Evolutionary conservation across 1,140 invertebrate genomes (phyloP), one percentile per base, ranked within the genome.

Genomic region (Neuroterus valhalla): DNA sequence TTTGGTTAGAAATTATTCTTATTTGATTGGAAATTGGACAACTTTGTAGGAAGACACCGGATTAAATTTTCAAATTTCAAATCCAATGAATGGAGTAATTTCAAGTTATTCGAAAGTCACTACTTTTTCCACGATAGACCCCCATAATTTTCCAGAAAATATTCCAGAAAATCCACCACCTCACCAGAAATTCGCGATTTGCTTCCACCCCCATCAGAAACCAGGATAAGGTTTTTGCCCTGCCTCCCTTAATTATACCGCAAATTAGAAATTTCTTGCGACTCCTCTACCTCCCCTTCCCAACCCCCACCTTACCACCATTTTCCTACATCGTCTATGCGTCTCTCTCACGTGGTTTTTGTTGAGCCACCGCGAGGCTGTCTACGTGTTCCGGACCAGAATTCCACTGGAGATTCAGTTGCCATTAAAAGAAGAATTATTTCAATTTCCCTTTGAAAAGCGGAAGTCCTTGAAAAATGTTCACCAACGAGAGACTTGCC

Each of bases 231-330:
- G 71, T 87, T 88, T 88, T 88, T 88, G 86, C 75, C 71, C 68
- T 77, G 78, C 75, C 83, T 80, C 84, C 86, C 85, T 87, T 87
- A 88, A 87, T 87, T 88, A 87, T 88, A 86, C 86, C 86, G 84
- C 85, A 88, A 88, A 87, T 88, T 88, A 88, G 85, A 87, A 88
- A 88, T 87, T 88, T 87, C 87, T 88, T 88, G 85, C 79, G 67
- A 68, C 52, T 21, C 46, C n/a, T 46, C 23, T 17, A 17, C 48
- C 23, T 17, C 52, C 21, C 52, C 6, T 12, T 12, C 19, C 3
- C 52, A 21, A 2, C 23, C 19, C n/a, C n/a, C 23, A 8, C 23
- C 12, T 21, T 23, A n/a, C 21, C 31, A 19, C 8, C 42, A 31
- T 23, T 52, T 23, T 17, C 21, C 5, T 10, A 1, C 26, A 19